Percentiles rank a stretch among this genome's conserved stretches.
Evolutionary conservation across 2,888 invertebrate species (phyloP).

Genomic region (Agrotis exclamationis): DNA sequence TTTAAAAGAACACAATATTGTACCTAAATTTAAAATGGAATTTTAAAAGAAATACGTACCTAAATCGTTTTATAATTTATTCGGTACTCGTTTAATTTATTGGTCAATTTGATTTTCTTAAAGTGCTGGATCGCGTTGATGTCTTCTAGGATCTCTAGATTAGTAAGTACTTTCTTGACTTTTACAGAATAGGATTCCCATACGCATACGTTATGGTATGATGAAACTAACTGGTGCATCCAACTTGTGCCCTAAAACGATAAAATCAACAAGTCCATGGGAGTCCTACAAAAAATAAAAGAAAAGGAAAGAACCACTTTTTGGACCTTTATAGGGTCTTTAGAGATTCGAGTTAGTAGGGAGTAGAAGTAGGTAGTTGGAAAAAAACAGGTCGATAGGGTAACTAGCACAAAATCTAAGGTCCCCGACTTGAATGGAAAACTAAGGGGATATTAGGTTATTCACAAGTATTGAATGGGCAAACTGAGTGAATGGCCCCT

Average conservation of each 20-base stretch:
- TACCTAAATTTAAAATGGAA: conserved; percentile 26
- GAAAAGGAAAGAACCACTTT: conserved; percentile 3
- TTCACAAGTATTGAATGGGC: neutral
- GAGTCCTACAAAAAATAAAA: neutral
- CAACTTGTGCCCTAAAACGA: neutral
- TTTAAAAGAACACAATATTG: conserved; percentile 23
- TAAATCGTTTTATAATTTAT: conserved; percentile 15
- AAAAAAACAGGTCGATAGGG: neutral
- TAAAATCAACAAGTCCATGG: neutral
- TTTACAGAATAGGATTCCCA: neutral
- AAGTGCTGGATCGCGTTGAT: neutral
- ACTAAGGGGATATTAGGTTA: neutral
- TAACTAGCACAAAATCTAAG: neutral
- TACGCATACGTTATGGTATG: neutral
- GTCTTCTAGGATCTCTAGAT: neutral
- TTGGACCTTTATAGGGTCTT: neutral
- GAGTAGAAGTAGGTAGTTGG: neutral
- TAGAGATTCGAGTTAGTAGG: neutral
- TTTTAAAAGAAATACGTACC: conserved; percentile 32
- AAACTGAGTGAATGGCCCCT: neutral
- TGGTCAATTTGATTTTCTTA: conserved; percentile 13
- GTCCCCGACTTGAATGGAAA: neutral
- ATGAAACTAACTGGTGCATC: neutral
- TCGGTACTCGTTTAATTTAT: conserved; percentile 44
- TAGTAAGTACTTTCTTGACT: neutral